A percentile compares a stretch with the other conserved stretches of the same genome.
Evolutionary conservation across 2,113 vertebrate genomes (phyloP).

Genomic region (Sebastes fasciatus): DNA sequence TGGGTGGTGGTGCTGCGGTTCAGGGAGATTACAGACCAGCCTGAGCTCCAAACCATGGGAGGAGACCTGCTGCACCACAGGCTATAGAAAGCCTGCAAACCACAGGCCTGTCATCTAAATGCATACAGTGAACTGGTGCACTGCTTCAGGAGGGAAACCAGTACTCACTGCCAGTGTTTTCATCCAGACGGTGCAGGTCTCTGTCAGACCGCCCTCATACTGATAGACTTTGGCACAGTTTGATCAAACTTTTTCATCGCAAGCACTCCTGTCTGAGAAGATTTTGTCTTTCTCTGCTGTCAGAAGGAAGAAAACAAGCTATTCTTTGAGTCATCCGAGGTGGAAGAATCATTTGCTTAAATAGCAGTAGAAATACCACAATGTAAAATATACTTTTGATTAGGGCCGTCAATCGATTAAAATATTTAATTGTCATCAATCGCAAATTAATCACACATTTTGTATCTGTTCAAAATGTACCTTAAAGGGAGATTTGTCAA

Average conservation of each 20-base stretch:
- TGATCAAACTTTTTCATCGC: background rate
- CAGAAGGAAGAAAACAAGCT: background rate
- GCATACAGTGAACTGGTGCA: conserved; percentile 26
- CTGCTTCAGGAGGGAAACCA: conserved; percentile 23
- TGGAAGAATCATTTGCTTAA: background rate
- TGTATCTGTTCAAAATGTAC: too few relatives aligned
- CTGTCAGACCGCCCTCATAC: conserved; percentile 12
- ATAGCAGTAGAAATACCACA: background rate
- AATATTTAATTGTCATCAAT: too few relatives aligned
- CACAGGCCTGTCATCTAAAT: conserved; percentile 71
- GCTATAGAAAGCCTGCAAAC: conserved; percentile 74
- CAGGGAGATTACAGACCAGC: conserved; percentile 71
- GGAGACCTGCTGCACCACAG: conserved; percentile 66
- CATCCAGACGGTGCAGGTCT: background rate
- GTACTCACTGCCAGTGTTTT: background rate
- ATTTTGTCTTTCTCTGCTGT: background rate
- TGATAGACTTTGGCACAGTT: background rate
- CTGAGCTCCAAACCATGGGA: conserved; percentile 65
- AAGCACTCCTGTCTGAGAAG: background rate
- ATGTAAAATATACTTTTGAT: background rate
- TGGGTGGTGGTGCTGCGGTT: conserved; percentile 74
- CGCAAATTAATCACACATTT: too few relatives aligned
- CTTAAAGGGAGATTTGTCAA: too few relatives aligned
- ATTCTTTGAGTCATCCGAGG: background rate
- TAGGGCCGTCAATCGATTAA: too few relatives aligned